Percentiles rank a stretch among this genome's conserved stretches.
Evolutionary conservation across 2,113 vertebrate genomes (phyloP).

Genomic region (Heptranchias perlo): DNA sequence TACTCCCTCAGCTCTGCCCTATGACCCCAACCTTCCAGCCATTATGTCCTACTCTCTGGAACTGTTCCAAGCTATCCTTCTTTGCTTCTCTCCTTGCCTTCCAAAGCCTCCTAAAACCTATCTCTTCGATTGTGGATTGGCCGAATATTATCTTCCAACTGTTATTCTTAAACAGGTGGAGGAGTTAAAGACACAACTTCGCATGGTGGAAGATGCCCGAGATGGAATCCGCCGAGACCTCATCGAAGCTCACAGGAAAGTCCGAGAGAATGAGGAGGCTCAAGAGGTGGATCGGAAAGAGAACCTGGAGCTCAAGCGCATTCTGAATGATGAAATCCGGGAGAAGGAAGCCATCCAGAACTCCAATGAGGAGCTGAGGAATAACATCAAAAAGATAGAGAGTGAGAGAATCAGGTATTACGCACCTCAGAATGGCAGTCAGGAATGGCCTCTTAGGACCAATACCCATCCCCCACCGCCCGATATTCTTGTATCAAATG

Average conservation of each 20-base stretch:
- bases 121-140: neutral
- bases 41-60: neutral
- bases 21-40: neutral
- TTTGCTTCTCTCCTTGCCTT: neutral
- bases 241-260: constrained; percentile 56
- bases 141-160: neutral
- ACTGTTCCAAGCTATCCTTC: neutral
- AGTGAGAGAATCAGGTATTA: constrained; percentile 71
- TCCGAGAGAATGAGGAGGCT: constrained; percentile 54
- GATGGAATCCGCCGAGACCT: constrained; percentile 52
- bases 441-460: neutral
- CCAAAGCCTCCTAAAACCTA: neutral
- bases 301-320: constrained; percentile 52
- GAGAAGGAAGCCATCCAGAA: constrained; percentile 61
- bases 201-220: constrained; percentile 52
- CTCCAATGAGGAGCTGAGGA: constrained; percentile 64
- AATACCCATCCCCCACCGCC: neutral
- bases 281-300: constrained; percentile 56
- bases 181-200: constrained; percentile 54
- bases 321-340: constrained; percentile 52
- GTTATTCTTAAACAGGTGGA: constrained; percentile 53
- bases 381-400: constrained; percentile 55
- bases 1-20: neutral
- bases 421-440: too few relatives aligned
- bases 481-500: too few relatives aligned